These are phyloP conservation scores for Erithacus rubecula DNA, from an alignment of 2,797 vertebrate genomes.

Conservation along the genomic window DNA sequence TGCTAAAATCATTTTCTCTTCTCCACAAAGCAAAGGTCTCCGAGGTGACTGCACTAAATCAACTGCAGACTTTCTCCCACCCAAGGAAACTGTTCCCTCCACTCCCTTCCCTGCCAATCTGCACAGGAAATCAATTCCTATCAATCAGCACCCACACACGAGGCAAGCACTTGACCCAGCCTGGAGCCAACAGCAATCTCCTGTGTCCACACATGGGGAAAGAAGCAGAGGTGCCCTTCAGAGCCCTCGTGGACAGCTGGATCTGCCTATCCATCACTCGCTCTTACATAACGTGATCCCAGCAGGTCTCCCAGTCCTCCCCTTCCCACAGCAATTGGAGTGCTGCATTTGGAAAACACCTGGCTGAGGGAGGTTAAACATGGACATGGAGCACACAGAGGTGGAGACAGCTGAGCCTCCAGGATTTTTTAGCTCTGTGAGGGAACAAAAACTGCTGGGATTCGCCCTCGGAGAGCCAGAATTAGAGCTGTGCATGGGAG, in stretches of 20 bases:
- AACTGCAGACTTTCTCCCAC: background rate
- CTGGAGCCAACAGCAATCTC: background rate
- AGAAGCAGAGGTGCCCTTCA: constrained; percentile 12
- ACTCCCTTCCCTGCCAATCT: background rate
- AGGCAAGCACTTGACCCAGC: constrained; percentile 2
- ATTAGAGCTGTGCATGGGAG: background rate
- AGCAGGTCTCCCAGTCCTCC: background rate
- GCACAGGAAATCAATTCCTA: background rate
- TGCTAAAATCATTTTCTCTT: background rate
- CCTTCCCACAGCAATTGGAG: background rate
- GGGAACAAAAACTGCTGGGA: rapidly evolving
- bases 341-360: rapidly evolving
- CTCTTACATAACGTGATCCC: background rate
- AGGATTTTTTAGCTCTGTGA: background rate
- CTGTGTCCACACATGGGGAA: rapidly evolving
- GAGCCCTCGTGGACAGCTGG: background rate
- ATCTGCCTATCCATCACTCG: background rate
- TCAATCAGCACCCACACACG: background rate
- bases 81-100: background rate
- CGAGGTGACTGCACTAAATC: background rate
- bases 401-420: background rate
- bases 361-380: background rate
- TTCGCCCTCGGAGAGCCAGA: background rate
- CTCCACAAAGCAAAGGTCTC: background rate
- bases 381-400: background rate